Conservation (phyloP, 1,140 invertebrate species). For the Lysiphlebus fabarum region DNA sequence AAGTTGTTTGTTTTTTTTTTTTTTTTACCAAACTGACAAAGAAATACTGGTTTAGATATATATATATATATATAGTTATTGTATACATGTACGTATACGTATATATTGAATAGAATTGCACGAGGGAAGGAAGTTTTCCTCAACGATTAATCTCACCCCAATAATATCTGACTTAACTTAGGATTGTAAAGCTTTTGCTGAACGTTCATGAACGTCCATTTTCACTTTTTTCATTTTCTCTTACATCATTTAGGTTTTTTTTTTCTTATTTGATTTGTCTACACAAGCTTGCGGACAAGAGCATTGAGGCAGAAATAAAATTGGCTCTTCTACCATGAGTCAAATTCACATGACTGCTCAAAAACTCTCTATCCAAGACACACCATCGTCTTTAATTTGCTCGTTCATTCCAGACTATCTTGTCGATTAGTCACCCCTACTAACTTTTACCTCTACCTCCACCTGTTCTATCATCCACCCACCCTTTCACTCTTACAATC, state of each 20-base stretch:
- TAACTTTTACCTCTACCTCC: too few species aligned
- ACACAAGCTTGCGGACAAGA: neutral
- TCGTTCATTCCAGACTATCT: conserved; percentile 23
- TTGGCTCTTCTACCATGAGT: conserved; percentile 37
- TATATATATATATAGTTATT: too few species aligned
- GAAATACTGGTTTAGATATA: too few species aligned
- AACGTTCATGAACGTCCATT: conserved; percentile 17
- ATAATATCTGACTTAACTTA: conserved; percentile 33
- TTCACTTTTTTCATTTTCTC: neutral
- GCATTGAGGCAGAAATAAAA: conserved; percentile 32
- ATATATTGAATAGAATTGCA: too few species aligned
- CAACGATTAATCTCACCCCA: conserved; percentile 34
- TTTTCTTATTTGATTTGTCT: conserved; percentile 9
- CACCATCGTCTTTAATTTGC: conserved; percentile 39
- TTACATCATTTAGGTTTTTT: conserved; percentile 15
- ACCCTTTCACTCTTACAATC: too few species aligned
- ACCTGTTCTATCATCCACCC: too few species aligned
- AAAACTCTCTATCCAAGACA: conserved; percentile 37
- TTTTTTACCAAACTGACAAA: too few species aligned
- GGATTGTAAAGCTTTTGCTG: conserved; percentile 13
- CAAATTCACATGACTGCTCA: conserved; percentile 36
- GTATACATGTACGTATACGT: too few species aligned
- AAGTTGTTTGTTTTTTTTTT: too few species aligned
- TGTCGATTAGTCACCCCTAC: conserved; percentile 9
- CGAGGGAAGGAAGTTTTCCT: conserved; percentile 18